phyloP scores from a whole-genome alignment of 2,113 vertebrate species.

The chimpanzee (Pan troglodytes) region NHGRI_mPanTro3-v2.1_pri NC_072413.2:94091501-94092000 shows the following conservation, averaged over 20 bases:
- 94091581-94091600: no score
- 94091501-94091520: background rate
- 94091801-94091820: rapidly evolving
- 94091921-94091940: rapidly evolving
- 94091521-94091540: no score
- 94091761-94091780: background rate
- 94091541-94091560: no score
- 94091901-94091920: rapidly evolving
- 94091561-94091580: no score
- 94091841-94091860: rapidly evolving
- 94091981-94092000: background rate
- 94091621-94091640: no score
- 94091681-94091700: no score
- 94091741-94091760: no score
- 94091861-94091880: rapidly evolving
- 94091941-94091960: background rate
- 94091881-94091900: rapidly evolving
- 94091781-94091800: background rate
- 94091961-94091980: background rate
- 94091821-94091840: background rate
- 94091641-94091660: no score
- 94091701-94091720: no score
- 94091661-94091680: no score
- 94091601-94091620: no score
- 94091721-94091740: no score